These are phyloP conservation scores for Heliconius eleuchia DNA, from an alignment of 1,140 invertebrate genomes.

Conservation along the genomic window DNA sequence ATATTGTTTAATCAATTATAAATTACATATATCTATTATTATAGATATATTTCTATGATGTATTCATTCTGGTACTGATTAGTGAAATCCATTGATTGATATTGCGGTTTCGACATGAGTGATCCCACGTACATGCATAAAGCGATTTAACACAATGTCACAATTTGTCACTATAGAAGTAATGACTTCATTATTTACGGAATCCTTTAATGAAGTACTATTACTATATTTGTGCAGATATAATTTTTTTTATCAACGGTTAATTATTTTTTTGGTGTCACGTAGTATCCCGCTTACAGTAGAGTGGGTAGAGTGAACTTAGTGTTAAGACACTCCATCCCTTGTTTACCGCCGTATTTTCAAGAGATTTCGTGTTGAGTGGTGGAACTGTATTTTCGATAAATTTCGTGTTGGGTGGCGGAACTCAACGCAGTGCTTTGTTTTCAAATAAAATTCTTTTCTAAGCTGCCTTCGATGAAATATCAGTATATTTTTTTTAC, in stretches of 20 bases:
- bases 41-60: background rate
- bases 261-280: background rate
- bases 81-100: slow-evolving; percentile 7
- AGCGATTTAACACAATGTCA: slow-evolving; percentile 1
- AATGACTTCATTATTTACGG: background rate
- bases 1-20: too few species aligned
- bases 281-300: background rate
- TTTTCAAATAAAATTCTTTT: too few species aligned
- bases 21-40: background rate
- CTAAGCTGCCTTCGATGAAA: too few species aligned
- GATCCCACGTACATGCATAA: background rate
- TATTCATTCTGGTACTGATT: background rate
- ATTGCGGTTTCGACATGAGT: background rate
- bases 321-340: too few species aligned
- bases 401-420: too few species aligned
- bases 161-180: slow-evolving; percentile 10
- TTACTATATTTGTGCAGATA: background rate
- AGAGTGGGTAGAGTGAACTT: background rate
- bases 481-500: too few species aligned
- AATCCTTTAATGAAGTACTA: background rate
- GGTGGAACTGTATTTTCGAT: too few species aligned
- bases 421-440: too few species aligned
- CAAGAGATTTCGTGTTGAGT: too few species aligned
- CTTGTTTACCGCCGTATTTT: too few species aligned
- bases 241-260: too few species aligned